These are phyloP conservation scores for Cyclophora punctaria DNA, from an alignment of 2,888 invertebrate genomes.

Conservation along the genomic window DNA sequence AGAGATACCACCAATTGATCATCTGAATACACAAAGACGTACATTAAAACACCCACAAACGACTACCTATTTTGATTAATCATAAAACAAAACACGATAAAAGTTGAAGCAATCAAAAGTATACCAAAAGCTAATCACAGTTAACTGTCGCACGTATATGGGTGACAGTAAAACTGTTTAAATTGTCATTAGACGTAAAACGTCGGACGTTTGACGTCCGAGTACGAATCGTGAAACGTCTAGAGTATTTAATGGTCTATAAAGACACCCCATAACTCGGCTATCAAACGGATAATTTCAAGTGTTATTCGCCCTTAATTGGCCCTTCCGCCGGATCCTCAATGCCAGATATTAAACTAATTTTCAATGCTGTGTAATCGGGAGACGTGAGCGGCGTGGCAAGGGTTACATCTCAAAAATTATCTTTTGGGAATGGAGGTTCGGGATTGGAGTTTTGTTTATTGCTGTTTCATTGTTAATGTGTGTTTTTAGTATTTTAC, in stretches of 20 bases:
- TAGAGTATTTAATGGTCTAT: conserved; percentile 58
- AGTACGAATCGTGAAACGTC: conserved; percentile 30
- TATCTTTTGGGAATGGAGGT: conserved; percentile 15
- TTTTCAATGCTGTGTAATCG: conserved; percentile 71
- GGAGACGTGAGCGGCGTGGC: conserved; percentile 48
- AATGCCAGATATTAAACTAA: conserved; percentile 75
- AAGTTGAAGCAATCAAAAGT: too few species aligned
- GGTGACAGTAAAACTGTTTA: too few species aligned
- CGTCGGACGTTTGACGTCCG: conserved; percentile 1
- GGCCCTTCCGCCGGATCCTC: conserved; percentile 70
- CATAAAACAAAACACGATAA: too few species aligned
- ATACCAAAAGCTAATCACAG: too few species aligned
- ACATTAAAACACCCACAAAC: too few species aligned
- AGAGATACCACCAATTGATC: too few species aligned
- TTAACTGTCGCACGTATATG: too few species aligned
- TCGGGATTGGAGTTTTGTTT: not conserved
- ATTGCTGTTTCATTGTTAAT: not conserved
- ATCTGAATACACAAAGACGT: too few species aligned
- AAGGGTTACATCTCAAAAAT: conserved; percentile 34
- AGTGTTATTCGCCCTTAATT: conserved; percentile 72
- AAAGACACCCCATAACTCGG: conserved; percentile 71
- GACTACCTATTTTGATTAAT: too few species aligned
- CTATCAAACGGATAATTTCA: conserved; percentile 64
- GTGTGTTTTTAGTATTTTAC: not conserved
- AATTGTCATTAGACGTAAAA: not conserved